Base-by-base conservation (phyloP, 2,113 vertebrate genomes). In the Lutjanus erythropterus region DNA sequence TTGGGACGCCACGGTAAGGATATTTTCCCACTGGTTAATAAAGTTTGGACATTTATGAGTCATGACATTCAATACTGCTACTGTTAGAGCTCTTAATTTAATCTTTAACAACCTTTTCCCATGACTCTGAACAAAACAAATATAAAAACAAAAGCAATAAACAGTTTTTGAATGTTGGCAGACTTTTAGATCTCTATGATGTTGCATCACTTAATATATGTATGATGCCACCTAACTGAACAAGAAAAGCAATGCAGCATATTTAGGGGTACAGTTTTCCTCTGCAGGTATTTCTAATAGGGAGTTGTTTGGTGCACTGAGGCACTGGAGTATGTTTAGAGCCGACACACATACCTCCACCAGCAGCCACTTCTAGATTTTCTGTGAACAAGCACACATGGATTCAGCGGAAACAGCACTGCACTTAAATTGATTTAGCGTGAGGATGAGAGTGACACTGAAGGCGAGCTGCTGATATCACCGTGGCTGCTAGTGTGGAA, bases 401-500 rank as follows among this genome's bases (percentile, higher is more conserved):
- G 71, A 73, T 46, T 75, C 39, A 46, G 75, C 14, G 23, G 71
- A 74, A 81, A 50, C 76, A 76, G 66, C 31, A 0, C 53, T 50
- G 68, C 60, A 41, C 79, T 58, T 42, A 42, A 78, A 83, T 73
- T 61, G 80, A 79, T 81, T 87, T 61, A 53, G 41, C 6, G 2
- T 0, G 29, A 78, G 70, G 62, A 70, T 67, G 72, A 81, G 69
- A 44, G 61, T 21, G 29, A 47, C 35, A 62, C 56, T 65, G 61
- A 39, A 25, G 75, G 81, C 7, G 15, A 15, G 61, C 85, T 53
- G 75, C 56, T 35, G 75, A 80, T 49, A 75, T 78, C 33, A 2
- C 52, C 33, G 76, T 39, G 67, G 72, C 71, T 83, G 67, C 75
- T n/a, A 8, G 69, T 29, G 67, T 71, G 81, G 79, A 86, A 83